phyloP scores from a whole-genome alignment of 2,888 invertebrate species.

The Lomographa bimaculata region DNA sequence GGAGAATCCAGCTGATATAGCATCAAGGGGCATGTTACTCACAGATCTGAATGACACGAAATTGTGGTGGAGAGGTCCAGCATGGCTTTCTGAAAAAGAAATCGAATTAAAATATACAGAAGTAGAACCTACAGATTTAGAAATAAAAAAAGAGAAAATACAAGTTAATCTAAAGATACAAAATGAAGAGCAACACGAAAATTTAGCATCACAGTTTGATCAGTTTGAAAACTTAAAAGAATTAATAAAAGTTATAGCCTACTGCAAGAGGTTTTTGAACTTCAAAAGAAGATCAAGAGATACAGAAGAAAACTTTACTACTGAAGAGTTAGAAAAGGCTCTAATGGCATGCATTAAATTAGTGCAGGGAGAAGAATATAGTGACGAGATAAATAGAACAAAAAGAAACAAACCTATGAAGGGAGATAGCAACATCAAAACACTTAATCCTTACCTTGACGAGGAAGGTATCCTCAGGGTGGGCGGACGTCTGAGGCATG shows the following conservation, averaged over 20 bases:
- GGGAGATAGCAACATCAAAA: constrained; percentile 20
- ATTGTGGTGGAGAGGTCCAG: constrained; percentile 35
- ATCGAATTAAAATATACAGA: constrained; percentile 9
- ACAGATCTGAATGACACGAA: constrained; percentile 15
- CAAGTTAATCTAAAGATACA: neutral
- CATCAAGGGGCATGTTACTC: constrained; percentile 28
- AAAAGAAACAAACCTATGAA: constrained; percentile 19
- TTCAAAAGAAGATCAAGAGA: neutral
- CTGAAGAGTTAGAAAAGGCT: constrained; percentile 25
- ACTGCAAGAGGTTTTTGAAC: constrained; percentile 6
- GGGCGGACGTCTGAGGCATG: constrained; percentile 3
- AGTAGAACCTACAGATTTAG: constrained; percentile 8
- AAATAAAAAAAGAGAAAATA: constrained; percentile 7
- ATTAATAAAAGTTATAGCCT: constrained; percentile 1
- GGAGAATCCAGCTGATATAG: constrained; percentile 35
- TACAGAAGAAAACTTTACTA: constrained; percentile 9
- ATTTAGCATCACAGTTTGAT: neutral
- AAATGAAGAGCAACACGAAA: too few species aligned
- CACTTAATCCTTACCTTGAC: constrained; percentile 30
- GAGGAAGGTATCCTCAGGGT: constrained; percentile 5
- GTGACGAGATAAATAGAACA: constrained; percentile 17
- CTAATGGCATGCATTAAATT: constrained; percentile 22
- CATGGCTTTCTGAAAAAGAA: constrained; percentile 16
- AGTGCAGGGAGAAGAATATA: constrained; percentile 26
- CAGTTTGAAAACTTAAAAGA: constrained; percentile 1